Conservation (phyloP, 35 echinoderm and acorn worm species). For the Antedon bifida region DNA sequence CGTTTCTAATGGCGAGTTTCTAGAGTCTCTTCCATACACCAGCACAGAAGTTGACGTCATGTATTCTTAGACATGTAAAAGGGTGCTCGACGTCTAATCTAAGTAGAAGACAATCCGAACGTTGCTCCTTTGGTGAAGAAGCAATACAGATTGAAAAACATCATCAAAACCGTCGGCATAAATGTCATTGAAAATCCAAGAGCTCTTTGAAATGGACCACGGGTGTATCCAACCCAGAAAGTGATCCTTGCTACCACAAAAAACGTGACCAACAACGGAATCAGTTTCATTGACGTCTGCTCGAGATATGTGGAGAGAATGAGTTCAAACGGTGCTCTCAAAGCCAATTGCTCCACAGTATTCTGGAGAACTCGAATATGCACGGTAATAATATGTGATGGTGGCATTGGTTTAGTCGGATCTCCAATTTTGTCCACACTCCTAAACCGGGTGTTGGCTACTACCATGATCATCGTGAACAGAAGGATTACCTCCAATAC, state of each 20-base stretch:
- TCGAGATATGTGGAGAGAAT: constrained; percentile 11
- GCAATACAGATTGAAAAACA: neutral
- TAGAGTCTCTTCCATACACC: too few species aligned
- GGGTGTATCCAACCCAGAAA: constrained; percentile 9
- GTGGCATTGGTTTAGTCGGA: neutral
- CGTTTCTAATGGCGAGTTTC: neutral
- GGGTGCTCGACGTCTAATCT: neutral
- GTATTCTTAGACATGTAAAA: neutral
- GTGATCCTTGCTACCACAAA: constrained; percentile 9
- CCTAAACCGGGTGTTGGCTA: neutral
- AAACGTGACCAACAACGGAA: constrained; percentile 1
- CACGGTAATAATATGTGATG: neutral
- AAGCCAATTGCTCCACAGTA: constrained; percentile 1
- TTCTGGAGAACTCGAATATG: constrained; percentile 10
- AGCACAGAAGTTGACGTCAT: neutral
- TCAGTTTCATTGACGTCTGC: neutral
- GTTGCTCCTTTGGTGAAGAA: neutral
- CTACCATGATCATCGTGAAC: neutral
- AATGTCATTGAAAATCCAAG: constrained; percentile 13
- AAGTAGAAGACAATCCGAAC: neutral
- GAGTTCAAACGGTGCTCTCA: neutral
- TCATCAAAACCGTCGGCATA: neutral
- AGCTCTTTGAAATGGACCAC: neutral
- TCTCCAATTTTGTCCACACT: neutral
- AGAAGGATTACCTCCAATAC: neutral